A percentile compares a stretch with the other conserved stretches of the same genome.
Evolutionary conservation across 2,113 vertebrate genomes (phyloP).

Genomic region (Leptosomus discolor): DNA sequence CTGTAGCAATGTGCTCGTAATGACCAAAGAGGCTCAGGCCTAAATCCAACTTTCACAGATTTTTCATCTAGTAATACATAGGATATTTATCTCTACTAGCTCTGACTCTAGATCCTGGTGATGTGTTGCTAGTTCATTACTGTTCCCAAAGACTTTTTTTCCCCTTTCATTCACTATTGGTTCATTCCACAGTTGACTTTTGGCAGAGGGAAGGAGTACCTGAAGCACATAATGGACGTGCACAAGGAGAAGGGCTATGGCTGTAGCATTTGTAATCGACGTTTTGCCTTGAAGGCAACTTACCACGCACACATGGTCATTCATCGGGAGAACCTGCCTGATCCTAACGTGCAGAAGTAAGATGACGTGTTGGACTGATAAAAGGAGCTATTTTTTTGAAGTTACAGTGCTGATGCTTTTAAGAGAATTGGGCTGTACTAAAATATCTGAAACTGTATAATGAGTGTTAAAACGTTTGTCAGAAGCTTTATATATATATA

Average conservation of each 20-base stretch:
- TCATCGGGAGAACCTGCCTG: slow-evolving; percentile 94
- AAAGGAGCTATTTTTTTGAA: background rate
- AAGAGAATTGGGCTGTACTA: background rate
- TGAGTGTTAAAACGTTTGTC: background rate
- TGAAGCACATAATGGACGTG: slow-evolving; percentile 96
- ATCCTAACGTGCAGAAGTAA: slow-evolving; percentile 97
- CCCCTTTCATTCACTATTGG: slow-evolving; percentile 16
- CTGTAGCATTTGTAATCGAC: slow-evolving; percentile 92
- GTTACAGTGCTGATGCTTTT: background rate
- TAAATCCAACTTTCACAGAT: background rate
- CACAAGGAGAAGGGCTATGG: slow-evolving; percentile 96
- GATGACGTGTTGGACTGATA: background rate
- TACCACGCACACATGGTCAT: slow-evolving; percentile 99
- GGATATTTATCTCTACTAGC: background rate
- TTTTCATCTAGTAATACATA: background rate
- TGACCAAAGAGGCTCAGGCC: background rate
- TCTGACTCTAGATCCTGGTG: background rate
- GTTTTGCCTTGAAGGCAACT: slow-evolving; percentile 95
- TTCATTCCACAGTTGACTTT: slow-evolving; percentile 84
- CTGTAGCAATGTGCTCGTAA: background rate
- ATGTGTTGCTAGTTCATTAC: rapidly evolving
- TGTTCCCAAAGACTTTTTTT: rapidly evolving
- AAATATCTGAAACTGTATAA: background rate
- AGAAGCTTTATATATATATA: background rate
- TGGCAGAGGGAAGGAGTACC: slow-evolving; percentile 90